These are phyloP conservation scores for Botia kubotai DNA, from an alignment of 2,797 vertebrate genomes.

Conservation along the genomic window DNA sequence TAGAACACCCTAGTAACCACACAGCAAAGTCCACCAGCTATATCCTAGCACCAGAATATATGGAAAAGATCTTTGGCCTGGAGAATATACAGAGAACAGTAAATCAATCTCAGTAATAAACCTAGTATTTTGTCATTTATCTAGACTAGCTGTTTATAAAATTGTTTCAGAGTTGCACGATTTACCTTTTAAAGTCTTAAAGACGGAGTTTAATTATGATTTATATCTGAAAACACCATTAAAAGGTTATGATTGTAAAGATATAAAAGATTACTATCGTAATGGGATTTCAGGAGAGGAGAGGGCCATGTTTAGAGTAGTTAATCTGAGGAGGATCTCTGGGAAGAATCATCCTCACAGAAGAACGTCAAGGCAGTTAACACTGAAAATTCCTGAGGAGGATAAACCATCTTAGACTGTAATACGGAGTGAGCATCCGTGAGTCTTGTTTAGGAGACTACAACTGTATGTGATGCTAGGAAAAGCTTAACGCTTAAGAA, in stretches of 20 bases:
- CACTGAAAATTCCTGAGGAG: conserved; percentile 1
- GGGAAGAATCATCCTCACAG: conserved; percentile 3
- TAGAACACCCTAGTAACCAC: neutral
- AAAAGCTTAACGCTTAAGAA: neutral
- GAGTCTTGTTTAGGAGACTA: conserved; percentile 23
- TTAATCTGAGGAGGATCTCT: conserved; percentile 14
- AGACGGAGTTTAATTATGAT: conserved; percentile 43
- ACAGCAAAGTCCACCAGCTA: neutral
- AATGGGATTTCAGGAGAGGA: conserved; percentile 3
- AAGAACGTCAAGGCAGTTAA: conserved; percentile 42
- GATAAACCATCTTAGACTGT: conserved; percentile 40
- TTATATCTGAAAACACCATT: conserved; percentile 44
- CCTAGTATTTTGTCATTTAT: neutral
- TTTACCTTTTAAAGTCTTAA: conserved; percentile 24
- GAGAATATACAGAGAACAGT: too few relatives aligned
- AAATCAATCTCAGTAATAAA: too few relatives aligned
- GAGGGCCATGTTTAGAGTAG: conserved; percentile 7
- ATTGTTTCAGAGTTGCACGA: conserved; percentile 17
- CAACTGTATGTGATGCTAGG: neutral
- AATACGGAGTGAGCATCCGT: conserved; percentile 41
- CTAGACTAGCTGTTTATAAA: neutral
- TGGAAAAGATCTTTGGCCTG: too few relatives aligned
- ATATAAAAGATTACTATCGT: conserved; percentile 39
- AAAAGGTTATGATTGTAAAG: conserved; percentile 37
- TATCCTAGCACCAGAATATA: too few relatives aligned